Evolutionary conservation across 2,888 invertebrate species (phyloP), one percentile per base, ranked within the genome.

Genomic region (Trichacis sp.): DNA sequence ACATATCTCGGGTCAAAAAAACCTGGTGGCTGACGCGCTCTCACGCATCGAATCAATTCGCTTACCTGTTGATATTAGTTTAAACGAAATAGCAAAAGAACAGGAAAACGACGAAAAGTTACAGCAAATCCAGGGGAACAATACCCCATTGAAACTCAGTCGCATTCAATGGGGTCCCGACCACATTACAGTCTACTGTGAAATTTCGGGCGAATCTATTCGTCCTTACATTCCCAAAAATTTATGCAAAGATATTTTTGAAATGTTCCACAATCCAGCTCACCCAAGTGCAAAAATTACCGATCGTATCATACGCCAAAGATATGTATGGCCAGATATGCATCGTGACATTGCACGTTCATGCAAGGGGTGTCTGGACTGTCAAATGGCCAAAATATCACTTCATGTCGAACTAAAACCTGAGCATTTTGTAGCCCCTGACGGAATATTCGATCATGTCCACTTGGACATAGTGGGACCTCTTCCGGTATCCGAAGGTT

Each of bases 271-370:
- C 43, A 3, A 19, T 6, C 43, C 19, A 5, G 17, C 43, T 17
- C 18, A 43, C 43, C 43, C 43, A 1, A 11, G 43, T 9, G 19
- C 19, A 0, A 62, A 66, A n/a, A n/a, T n/a, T n/a, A n/a, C n/a
- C n/a, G n/a, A n/a, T n/a, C n/a, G n/a, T n/a, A n/a, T n/a, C n/a
- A 5, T 83, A 0, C 49, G 74, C 0, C 48, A 77, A 20, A 69
- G 80, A 0, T 84, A 72, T 48, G 74, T 83, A 0, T 83, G 81
- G 83, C 81, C 80, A 0, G 66, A 69, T 1, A 70, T 84, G 9
- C 24, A 43, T 1, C 15, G 14, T 2, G 30, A 64, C 11, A 33
- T 42, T 8, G 6, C 14, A 0, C 29, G 12, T 0, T 45, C 43
- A 46, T 12, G 50, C 1, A 17, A 40, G 12, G 36, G 14, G 2